Percentiles rank a stretch among this genome's conserved stretches.
Conservation (phyloP, 2,888 invertebrate genomes). For the Leptopterna dolabrata region DNA sequence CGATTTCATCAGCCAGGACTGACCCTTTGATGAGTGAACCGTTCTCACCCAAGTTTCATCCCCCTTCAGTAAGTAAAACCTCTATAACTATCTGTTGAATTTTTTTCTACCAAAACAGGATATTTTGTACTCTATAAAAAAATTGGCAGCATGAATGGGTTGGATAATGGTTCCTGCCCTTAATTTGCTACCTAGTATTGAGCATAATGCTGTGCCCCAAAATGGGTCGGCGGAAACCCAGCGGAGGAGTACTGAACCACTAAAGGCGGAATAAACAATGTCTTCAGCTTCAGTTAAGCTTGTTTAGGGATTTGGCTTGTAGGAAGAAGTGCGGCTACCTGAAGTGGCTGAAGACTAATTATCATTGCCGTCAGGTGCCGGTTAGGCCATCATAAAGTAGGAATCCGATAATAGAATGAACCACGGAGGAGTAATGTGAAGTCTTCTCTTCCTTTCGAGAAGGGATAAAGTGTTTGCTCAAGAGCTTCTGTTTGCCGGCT, state of each 20-base stretch:
- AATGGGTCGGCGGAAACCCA: neutral
- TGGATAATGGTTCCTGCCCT: too few species aligned
- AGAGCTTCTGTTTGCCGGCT: constrained; percentile 52
- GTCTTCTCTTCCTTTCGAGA: neutral
- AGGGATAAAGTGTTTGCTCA: constrained; percentile 39
- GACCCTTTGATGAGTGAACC: too few species aligned
- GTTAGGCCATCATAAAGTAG: neutral
- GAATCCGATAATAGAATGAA: constrained; percentile 53
- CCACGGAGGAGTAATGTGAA: constrained; percentile 20
- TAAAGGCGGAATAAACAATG: constrained; percentile 18
- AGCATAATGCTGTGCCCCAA: too few species aligned
- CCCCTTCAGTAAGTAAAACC: too few species aligned
- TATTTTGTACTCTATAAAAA: too few species aligned
- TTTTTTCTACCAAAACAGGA: too few species aligned
- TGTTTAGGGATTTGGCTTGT: constrained; percentile 10
- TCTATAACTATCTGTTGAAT: too few species aligned
- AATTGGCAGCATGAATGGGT: too few species aligned
- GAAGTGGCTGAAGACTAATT: constrained; percentile 25
- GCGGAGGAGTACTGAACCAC: neutral
- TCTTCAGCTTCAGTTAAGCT: neutral
- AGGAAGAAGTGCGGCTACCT: constrained; percentile 17
- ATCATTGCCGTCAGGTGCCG: constrained; percentile 37
- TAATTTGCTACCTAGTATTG: too few species aligned
- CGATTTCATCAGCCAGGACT: too few species aligned
- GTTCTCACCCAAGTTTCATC: too few species aligned